Percentiles rank a stretch among this genome's conserved stretches.
Conservation (phyloP, 1,140 invertebrate species). For the Thaumetopoea pityocampa region DNA sequence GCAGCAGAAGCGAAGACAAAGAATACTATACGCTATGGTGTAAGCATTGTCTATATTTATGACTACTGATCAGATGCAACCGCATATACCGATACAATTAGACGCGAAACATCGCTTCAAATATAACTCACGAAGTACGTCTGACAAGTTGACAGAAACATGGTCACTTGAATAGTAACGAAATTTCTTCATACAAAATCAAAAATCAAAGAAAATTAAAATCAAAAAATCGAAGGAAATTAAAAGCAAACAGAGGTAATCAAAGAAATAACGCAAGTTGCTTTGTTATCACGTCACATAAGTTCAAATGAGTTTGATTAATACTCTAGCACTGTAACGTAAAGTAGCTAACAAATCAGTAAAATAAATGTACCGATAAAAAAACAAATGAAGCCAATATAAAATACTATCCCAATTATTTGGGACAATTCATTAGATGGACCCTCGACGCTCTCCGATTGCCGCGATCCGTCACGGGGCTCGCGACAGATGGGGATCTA, state of each 20-base stretch:
- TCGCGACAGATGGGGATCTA: conserved; percentile 64
- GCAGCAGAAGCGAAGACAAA: conserved; percentile 27
- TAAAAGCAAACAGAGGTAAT: too few species aligned
- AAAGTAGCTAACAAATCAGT: conserved; percentile 67
- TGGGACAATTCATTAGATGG: conserved; percentile 72
- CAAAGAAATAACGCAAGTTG: conserved; percentile 6
- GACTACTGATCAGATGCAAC: conserved; percentile 23
- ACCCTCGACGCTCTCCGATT: conserved; percentile 58
- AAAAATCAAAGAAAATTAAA: too few species aligned
- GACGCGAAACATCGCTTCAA: conserved; percentile 11
- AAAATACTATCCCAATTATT: conserved; percentile 73
- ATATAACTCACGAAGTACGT: conserved; percentile 14
- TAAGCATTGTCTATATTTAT: conserved; percentile 28
- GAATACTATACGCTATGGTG: conserved; percentile 26
- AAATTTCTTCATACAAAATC: conserved; percentile 14
- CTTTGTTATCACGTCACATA: conserved; percentile 5
- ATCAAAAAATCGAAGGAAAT: too few species aligned
- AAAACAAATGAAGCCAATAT: conserved; percentile 66
- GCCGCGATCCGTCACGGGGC: conserved; percentile 61
- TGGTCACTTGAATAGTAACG: conserved; percentile 11
- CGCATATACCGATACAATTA: conserved; percentile 7
- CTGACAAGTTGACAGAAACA: conserved; percentile 14
- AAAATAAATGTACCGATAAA: conserved; percentile 65
- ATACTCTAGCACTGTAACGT: conserved; percentile 25
- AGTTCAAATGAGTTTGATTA: conserved; percentile 10